phyloP scores from a whole-genome alignment of 1,140 invertebrate species.

The Pteromalus puparum region DNA sequence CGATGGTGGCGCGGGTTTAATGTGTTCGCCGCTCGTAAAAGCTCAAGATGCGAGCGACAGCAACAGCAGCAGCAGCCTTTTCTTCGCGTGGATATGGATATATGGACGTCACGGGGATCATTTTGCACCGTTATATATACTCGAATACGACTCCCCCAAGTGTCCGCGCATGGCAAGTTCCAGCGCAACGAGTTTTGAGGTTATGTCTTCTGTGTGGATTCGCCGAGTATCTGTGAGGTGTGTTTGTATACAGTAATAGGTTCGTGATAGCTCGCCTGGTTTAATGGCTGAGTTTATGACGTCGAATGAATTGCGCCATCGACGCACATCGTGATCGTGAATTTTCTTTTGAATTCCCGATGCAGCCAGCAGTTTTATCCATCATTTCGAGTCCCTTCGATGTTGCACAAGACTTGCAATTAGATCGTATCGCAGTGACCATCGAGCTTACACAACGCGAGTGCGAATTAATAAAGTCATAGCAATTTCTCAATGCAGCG shows the following conservation, averaged over 20 bases:
- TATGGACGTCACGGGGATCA: slow-evolving; percentile 16
- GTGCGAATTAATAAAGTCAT: background rate
- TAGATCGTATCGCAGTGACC: background rate
- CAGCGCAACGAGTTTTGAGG: background rate
- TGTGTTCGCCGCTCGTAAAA: slow-evolving; percentile 29
- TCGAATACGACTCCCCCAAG: slow-evolving; percentile 22
- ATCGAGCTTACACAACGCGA: background rate
- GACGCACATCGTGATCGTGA: background rate
- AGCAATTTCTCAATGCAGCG: background rate
- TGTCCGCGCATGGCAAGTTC: background rate
- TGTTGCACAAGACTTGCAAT: background rate
- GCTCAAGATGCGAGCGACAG: slow-evolving; percentile 19
- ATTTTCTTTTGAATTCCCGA: background rate
- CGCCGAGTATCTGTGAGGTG: no score
- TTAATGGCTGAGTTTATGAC: background rate
- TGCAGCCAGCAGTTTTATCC: no score
- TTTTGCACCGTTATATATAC: slow-evolving; percentile 33
- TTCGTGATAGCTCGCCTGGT: background rate
- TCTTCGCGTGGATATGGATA: slow-evolving; percentile 7
- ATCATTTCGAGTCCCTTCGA: no score
- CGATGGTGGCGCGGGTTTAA: background rate
- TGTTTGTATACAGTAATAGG: no score
- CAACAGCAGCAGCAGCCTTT: slow-evolving; percentile 8
- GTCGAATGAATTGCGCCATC: no score
- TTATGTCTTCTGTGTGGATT: slow-evolving; percentile 11